A percentile compares a stretch with the other conserved stretches of the same genome.
Evolutionary conservation across 1,140 invertebrate genomes (phyloP).

Genomic region (Campodea augens): DNA sequence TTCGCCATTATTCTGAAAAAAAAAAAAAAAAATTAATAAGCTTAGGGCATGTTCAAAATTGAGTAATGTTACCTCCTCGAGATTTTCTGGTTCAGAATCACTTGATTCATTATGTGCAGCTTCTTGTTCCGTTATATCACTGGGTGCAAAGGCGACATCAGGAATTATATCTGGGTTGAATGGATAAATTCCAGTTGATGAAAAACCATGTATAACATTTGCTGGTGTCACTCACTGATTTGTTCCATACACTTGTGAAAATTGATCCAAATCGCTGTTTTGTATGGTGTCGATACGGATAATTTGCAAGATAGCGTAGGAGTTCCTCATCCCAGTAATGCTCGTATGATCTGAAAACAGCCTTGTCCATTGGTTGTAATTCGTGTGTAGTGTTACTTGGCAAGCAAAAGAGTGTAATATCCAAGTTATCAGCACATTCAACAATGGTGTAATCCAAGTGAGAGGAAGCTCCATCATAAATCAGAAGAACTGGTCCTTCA

Average conservation of each 20-base stretch:
- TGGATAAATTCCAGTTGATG: constrained; percentile 18
- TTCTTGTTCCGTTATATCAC: constrained; percentile 16
- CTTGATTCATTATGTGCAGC: no score
- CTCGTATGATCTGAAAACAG: constrained; percentile 20
- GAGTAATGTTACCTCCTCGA: no score
- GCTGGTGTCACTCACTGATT: constrained; percentile 14
- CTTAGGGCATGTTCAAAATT: no score
- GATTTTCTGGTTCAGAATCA: no score
- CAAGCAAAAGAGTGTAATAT: constrained; percentile 20
- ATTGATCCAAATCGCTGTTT: constrained; percentile 19
- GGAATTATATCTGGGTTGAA: constrained; percentile 17
- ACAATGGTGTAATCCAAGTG: constrained; percentile 19
- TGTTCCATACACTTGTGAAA: constrained; percentile 18
- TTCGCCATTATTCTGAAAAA: no score
- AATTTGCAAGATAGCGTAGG: constrained; percentile 14
- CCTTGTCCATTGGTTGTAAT: constrained; percentile 23
- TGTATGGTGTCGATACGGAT: constrained; percentile 15
- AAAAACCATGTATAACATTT: constrained; percentile 17
- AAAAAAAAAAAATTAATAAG: no score
- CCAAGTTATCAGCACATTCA: constrained; percentile 18
- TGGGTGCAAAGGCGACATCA: constrained; percentile 18
- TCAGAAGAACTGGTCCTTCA: constrained; percentile 17
- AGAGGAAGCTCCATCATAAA: constrained; percentile 22
- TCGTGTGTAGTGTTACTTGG: constrained; percentile 23
- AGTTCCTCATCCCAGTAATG: constrained; percentile 21